Evolutionary conservation across 2,888 invertebrate species (phyloP), one percentile per base, ranked within the genome.

Genomic region (Drosophila falleni): DNA sequence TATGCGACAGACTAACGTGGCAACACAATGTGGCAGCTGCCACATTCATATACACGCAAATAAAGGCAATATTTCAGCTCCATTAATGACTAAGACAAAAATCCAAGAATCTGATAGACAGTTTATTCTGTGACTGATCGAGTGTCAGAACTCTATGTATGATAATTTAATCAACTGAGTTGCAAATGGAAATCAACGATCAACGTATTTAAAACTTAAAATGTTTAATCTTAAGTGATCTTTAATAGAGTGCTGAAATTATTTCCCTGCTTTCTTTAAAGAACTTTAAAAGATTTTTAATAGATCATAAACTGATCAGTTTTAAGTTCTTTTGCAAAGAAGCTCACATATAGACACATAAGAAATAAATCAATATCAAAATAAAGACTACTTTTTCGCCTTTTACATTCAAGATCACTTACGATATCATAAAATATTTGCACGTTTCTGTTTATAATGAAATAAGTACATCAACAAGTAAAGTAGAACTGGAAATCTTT

Each of bases 11-110:
- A 42, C 51, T 53, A 64, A 51, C 55, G 64, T 50, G 72, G 15
- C 72, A 60, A 55, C 49, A 62, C 19, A 62, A 68, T 49, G 60
- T 46, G 49, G 37, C 58, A 71, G 41, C 53, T 70, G 70, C 69
- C 70, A 59, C 55, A 35, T 13, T 50, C 4, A 9, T 10, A 31
- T 8, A 31, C 39, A 37, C 19, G 29, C 37, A 29, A n/a, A 19
- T 31, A 59, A 55, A 35, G 75, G 49, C 42, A 51, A 46, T 33
- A 23, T 29, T 53, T 44, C 42, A 55, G 11, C 42, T 55, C 44
- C n/a, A 42, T 33, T 23, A 23, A 50, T 71, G 70, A 70, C 62
- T 54, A 46, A 70, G 37, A 19, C 19, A 44, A 44, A 33, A 19
- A 33, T 29, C 37, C 62, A 55, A 50, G 71, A 50, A 71, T 54